phyloP scores from a whole-genome alignment of 2,113 vertebrate genomes.

The Tursiops truncatus region DNA sequence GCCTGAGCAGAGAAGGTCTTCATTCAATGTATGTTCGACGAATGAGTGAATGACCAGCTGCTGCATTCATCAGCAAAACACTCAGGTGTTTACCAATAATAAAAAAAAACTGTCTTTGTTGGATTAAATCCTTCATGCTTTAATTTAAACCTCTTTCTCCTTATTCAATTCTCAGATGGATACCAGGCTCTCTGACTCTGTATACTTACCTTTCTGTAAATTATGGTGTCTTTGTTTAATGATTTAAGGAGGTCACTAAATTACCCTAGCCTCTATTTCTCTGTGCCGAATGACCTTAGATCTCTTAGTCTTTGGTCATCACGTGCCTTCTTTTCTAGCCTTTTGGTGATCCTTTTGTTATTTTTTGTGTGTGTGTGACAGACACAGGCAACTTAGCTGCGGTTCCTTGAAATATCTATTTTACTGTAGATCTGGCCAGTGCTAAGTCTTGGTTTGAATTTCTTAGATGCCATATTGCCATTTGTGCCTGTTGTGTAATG shows the following conservation, averaged over 20 bases:
- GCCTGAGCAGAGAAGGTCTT: background rate
- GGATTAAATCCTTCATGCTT: background rate
- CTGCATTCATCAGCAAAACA: background rate
- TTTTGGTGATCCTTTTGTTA: background rate
- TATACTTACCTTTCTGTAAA: background rate
- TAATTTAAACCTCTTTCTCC: background rate
- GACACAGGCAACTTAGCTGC: background rate
- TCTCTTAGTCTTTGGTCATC: background rate
- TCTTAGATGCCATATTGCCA: background rate
- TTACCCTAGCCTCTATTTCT: background rate
- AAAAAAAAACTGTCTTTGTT: background rate
- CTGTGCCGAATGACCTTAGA: background rate
- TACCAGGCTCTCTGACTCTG: background rate
- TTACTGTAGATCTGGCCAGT: background rate
- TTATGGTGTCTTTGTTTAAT: background rate
- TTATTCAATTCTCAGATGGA: background rate
- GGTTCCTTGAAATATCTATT: background rate
- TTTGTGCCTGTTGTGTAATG: background rate
- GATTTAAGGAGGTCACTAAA: background rate
- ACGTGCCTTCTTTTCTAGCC: background rate
- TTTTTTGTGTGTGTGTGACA: accelerated
- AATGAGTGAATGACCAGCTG: background rate
- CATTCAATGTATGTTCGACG: background rate
- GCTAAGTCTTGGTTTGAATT: background rate
- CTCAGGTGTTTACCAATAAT: background rate